Percentiles rank a stretch among this genome's conserved stretches.
Evolutionary conservation across 2,888 invertebrate genomes (phyloP).

Genomic region (Hirtodrosophila alboralis): DNA sequence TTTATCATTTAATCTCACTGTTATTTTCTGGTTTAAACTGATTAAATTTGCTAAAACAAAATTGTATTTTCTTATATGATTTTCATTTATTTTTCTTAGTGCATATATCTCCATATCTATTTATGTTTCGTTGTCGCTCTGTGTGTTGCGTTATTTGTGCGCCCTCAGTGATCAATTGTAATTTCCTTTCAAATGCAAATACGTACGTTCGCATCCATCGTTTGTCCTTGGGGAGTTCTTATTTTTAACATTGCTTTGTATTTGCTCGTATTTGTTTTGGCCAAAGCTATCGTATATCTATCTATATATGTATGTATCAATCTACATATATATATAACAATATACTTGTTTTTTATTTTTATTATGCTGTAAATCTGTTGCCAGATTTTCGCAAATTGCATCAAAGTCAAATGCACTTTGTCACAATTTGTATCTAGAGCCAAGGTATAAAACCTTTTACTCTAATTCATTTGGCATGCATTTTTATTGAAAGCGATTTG

Average conservation of each 20-base stretch:
- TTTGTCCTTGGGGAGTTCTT: slow-evolving; percentile 32
- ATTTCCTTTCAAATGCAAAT: slow-evolving; percentile 79
- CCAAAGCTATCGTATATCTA: slow-evolving; percentile 35
- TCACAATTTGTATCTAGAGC: slow-evolving; percentile 1
- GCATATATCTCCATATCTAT: slow-evolving; percentile 17
- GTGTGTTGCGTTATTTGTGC: slow-evolving; percentile 36
- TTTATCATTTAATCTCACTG: no score
- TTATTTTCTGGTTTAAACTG: no score
- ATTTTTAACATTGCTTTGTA: slow-evolving; percentile 4
- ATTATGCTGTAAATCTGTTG: slow-evolving; percentile 41
- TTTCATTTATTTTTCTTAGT: no score
- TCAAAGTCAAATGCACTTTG: slow-evolving; percentile 63
- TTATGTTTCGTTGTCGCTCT: slow-evolving; percentile 18
- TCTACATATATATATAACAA: no score
- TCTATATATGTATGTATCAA: no score
- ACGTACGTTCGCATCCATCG: slow-evolving; percentile 39
- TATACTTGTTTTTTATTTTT: not conserved
- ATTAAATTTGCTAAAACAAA: no score
- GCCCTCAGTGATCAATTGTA: slow-evolving; percentile 72
- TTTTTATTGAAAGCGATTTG: not conserved
- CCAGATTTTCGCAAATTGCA: slow-evolving; percentile 50
- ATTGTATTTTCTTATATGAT: no score
- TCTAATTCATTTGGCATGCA: slow-evolving; percentile 10
- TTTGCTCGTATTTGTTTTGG: slow-evolving; percentile 51
- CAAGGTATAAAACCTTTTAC: not conserved